Evolutionary conservation across 2,797 vertebrate species (phyloP).

Genomic region (Enteromius paludinosus): DNA sequence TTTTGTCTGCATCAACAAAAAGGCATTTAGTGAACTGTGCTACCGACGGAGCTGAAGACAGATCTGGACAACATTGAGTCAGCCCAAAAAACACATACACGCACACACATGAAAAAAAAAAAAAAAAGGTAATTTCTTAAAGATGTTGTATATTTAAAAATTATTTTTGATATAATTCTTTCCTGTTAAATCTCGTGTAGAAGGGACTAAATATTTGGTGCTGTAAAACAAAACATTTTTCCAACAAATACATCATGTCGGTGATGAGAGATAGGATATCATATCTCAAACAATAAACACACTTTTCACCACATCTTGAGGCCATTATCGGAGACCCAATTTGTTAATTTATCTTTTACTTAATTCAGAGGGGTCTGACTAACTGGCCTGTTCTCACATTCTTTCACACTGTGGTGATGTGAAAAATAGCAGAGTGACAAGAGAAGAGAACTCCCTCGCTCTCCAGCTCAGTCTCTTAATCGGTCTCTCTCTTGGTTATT

Average conservation of each 20-base stretch:
- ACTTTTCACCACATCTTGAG: constrained; percentile 70
- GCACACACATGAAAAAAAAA: background rate
- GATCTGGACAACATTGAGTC: background rate
- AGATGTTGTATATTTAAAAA: constrained; percentile 32
- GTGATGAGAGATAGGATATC: constrained; percentile 56
- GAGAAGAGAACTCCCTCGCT: constrained; percentile 64
- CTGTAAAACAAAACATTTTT: constrained; percentile 64
- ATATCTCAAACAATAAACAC: constrained; percentile 71
- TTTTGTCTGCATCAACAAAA: constrained; percentile 54
- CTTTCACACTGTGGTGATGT: constrained; percentile 60
- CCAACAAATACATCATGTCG: constrained; percentile 65
- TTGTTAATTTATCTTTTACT: constrained; percentile 72
- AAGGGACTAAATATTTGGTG: constrained; percentile 57
- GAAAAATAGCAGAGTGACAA: constrained; percentile 62
- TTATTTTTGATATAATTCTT: constrained; percentile 34
- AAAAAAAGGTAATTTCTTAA: constrained; percentile 24
- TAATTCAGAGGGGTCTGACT: constrained; percentile 49
- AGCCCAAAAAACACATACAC: background rate
- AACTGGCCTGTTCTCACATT: constrained; percentile 63
- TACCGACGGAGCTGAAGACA: constrained; percentile 17
- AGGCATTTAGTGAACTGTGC: constrained; percentile 42
- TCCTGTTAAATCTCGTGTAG: constrained; percentile 30
- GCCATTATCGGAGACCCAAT: constrained; percentile 70
- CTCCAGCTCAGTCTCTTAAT: constrained; percentile 22
- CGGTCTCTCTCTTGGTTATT: constrained; percentile 57